Percentiles rank a stretch among this genome's conserved stretches.
These are phyloP conservation scores for Nomada flava DNA, from an alignment of 2,888 invertebrate genomes.

Conservation along the genomic window DNA sequence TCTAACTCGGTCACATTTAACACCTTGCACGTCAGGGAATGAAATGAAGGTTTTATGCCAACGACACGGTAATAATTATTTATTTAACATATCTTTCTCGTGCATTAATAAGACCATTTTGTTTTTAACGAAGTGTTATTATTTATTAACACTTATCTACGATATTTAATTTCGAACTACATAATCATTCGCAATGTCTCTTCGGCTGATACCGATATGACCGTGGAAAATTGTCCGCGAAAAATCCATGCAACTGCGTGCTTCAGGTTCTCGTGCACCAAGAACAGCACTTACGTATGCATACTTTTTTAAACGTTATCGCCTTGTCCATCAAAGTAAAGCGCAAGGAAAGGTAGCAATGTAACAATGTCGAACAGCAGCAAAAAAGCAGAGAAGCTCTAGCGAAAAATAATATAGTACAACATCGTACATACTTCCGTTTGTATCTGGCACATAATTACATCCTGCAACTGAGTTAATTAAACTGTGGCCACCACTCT, in stretches of 20 bases:
- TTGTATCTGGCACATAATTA: background rate
- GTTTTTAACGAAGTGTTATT: too few relatives aligned
- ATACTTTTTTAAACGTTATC: background rate
- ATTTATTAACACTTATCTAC: too few relatives aligned
- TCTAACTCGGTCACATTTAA: background rate
- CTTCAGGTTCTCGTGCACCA: constrained; percentile 2
- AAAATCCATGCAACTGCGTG: constrained; percentile 19
- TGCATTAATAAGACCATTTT: too few relatives aligned
- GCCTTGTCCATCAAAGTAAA: background rate
- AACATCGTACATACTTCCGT: background rate
- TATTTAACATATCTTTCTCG: background rate
- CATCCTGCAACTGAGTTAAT: background rate
- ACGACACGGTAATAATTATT: background rate
- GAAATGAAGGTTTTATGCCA: background rate
- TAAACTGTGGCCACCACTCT: background rate
- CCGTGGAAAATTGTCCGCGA: too few relatives aligned
- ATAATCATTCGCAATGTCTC: too few relatives aligned
- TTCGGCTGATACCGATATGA: too few relatives aligned
- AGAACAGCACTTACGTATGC: background rate
- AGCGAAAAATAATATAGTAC: background rate
- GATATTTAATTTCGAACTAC: too few relatives aligned
- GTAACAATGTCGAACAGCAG: background rate
- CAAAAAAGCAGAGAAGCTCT: background rate
- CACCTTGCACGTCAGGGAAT: too few relatives aligned
- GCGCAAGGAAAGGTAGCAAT: background rate